These are phyloP conservation scores for Flexamia atlantica DNA, from an alignment of 2,888 invertebrate species.

Conservation along the genomic window DNA sequence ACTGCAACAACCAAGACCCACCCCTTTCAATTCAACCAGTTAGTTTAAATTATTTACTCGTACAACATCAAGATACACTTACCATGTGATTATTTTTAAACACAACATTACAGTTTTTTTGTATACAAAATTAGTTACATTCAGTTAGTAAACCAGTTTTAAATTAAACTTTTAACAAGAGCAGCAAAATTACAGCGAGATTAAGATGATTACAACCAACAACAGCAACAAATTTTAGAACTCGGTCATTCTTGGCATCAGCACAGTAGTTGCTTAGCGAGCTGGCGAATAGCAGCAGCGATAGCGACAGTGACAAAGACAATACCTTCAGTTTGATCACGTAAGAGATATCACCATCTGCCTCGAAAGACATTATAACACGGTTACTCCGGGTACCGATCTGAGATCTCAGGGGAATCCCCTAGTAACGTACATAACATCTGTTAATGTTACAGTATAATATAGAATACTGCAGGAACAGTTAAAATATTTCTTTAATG, in stretches of 20 bases:
- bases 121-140: no score
- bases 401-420: not conserved
- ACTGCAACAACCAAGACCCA: no score
- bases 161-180: not conserved
- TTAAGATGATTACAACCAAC: not conserved
- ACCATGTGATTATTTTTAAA: no score
- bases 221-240: not conserved
- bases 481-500: no score
- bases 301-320: not conserved
- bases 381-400: not conserved
- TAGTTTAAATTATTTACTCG: no score
- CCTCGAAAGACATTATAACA: slow-evolving; percentile 34
- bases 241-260: not conserved
- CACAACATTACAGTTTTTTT: not conserved
- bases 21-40: no score
- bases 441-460: not conserved
- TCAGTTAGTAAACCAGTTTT: no score
- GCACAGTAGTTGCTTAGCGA: not conserved
- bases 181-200: slow-evolving; percentile 69
- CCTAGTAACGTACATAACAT: slow-evolving; percentile 5
- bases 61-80: no score
- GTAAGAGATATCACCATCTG: slow-evolving; percentile 20
- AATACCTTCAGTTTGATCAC: slow-evolving; percentile 41
- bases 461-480: no score
- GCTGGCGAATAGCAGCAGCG: not conserved